Evolutionary conservation across 2,113 vertebrate species (phyloP).

Genomic region (Pionites leucogaster): DNA sequence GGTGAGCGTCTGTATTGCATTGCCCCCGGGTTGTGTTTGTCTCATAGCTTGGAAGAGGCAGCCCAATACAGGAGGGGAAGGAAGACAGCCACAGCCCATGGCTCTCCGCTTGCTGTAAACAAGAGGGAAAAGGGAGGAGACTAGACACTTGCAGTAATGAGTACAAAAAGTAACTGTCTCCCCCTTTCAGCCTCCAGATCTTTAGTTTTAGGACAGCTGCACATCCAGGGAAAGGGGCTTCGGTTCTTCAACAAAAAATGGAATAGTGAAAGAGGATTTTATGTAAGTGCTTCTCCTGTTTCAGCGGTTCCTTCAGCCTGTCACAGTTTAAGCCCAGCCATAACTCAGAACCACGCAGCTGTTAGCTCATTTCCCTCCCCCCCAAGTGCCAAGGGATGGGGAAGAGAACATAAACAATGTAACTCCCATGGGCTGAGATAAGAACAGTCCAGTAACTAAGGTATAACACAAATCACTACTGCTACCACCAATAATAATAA

Average conservation of each 20-base stretch:
- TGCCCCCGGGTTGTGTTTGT: neutral
- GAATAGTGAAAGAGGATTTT: rapidly evolving
- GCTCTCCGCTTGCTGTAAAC: rapidly evolving
- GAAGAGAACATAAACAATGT: too few species aligned
- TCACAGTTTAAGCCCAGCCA: too few species aligned
- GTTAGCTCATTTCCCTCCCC: too few species aligned
- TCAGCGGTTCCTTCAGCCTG: rapidly evolving
- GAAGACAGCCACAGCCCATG: rapidly evolving
- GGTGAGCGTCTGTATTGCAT: rapidly evolving
- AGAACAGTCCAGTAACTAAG: too few species aligned
- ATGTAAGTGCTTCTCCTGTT: rapidly evolving
- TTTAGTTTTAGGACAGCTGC: neutral
- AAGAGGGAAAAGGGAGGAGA: rapidly evolving
- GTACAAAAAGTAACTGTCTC: neutral
- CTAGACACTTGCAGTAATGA: rapidly evolving
- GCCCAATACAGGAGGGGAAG: rapidly evolving
- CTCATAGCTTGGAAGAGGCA: rapidly evolving
- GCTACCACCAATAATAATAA: too few species aligned
- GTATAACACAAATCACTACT: too few species aligned
- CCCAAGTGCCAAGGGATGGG: too few species aligned
- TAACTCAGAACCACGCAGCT: too few species aligned
- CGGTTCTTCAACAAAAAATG: too few species aligned
- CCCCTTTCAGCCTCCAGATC: too few species aligned
- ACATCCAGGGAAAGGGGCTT: neutral
- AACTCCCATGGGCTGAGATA: too few species aligned